Evolutionary conservation across 2,113 vertebrate species (phyloP), one percentile per base, ranked within the genome.

Genomic region (Seriola quinqueradiata): DNA sequence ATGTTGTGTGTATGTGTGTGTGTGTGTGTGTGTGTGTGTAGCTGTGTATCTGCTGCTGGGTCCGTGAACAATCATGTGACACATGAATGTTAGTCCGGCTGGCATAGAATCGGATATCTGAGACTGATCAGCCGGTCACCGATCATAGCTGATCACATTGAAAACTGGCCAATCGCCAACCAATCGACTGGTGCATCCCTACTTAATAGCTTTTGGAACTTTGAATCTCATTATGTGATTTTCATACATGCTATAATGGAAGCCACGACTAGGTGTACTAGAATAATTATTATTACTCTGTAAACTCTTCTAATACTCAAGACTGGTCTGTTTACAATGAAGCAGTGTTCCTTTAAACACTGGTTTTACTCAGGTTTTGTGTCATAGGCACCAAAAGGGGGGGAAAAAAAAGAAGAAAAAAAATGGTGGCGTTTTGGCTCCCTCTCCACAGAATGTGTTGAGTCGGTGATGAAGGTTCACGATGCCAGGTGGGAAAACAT

Each of bases 401-500:
- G 7, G 7, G 7, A 5, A 38, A 38, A 38, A 5, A 38, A 38
- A 38, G 1, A 38, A 38, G 3, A 6, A 38, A 38, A 38, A 4
- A 38, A 38, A 38, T 38, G 38, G 80, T 84, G 38, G 17, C 44
- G 36, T 73, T 80, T 50, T 9, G 36, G 64, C 38, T 72, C 80
- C 54, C 34, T 59, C 78, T 81, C 79, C 14, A 76, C 70, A 1
- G 75, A 75, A 82, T 82, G 60, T 13, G 55, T 44, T 44, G 57
- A 46, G 16, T 11, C 54, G 72, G 25, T 11, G 60, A 40, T n/a
- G 63, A 50, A 60, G 38, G 79, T 87, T 87, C 16, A 60, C 73
- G 77, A 50, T 70, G 77, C 71, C 86, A 87, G 72, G 75, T 90
- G 89, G 89, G 68, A 82, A 83, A 91, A 85, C 65, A 83, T 85